phyloP scores from a whole-genome alignment of 2,888 invertebrate species.

The Spilarctia lutea region DNA sequence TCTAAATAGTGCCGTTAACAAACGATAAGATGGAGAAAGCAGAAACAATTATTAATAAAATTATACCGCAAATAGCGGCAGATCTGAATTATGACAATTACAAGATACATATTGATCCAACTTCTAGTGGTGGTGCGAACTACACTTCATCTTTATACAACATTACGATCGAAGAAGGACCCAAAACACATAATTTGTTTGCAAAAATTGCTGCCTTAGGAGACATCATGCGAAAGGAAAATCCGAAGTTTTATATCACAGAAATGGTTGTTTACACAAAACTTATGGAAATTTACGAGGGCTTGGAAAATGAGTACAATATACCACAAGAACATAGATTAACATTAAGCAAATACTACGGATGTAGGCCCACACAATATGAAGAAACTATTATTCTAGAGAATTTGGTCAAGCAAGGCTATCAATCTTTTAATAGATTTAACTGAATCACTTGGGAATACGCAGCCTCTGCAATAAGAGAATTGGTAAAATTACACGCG shows the following conservation, averaged over 20 bases:
- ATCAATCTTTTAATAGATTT: slow-evolving; percentile 60
- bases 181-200: slow-evolving; percentile 19
- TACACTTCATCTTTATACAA: slow-evolving; percentile 35
- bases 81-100: slow-evolving; percentile 24
- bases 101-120: slow-evolving; percentile 27
- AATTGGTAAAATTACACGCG: slow-evolving; percentile 75
- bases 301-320: slow-evolving; percentile 37
- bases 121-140: slow-evolving; percentile 37
- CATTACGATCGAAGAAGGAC: slow-evolving; percentile 15
- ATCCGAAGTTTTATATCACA: slow-evolving; percentile 17
- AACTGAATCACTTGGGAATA: slow-evolving; percentile 66
- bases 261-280: slow-evolving; percentile 45
- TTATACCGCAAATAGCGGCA: slow-evolving; percentile 25
- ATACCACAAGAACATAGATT: slow-evolving; percentile 50
- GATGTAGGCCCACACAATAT: slow-evolving; percentile 35
- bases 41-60: not conserved
- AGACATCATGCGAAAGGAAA: slow-evolving; percentile 21
- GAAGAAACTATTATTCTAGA: slow-evolving; percentile 65
- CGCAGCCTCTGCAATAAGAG: slow-evolving; percentile 57
- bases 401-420: slow-evolving; percentile 56
- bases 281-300: slow-evolving; percentile 30
- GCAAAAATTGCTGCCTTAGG: slow-evolving; percentile 32
- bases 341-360: slow-evolving; percentile 52
- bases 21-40: slow-evolving; percentile 31
- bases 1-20: not conserved